Evolutionary conservation across 2,797 vertebrate genomes (phyloP).

Genomic region (Paratrypauchen microcephalus): DNA sequence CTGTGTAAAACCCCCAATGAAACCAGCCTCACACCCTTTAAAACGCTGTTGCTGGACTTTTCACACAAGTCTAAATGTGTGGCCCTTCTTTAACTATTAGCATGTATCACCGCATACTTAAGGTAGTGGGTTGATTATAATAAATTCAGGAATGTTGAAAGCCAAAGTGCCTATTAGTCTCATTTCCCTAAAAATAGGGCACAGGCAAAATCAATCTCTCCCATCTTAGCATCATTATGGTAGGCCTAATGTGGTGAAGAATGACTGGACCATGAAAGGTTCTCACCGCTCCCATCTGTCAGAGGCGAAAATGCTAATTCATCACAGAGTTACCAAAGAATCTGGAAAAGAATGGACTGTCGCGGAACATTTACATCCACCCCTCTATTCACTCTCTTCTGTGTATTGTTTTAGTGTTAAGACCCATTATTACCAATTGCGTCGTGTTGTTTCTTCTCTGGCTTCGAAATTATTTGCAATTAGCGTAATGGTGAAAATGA

Average conservation of each 20-base stretch:
- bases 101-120: background rate
- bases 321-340: conserved; percentile 56
- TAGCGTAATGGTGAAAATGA: conserved; percentile 51
- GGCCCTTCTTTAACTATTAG: conserved; percentile 1
- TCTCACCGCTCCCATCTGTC: conserved; percentile 58
- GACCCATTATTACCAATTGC: conserved; percentile 44
- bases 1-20: conserved; percentile 61
- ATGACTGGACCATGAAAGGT: conserved; percentile 41
- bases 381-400: conserved; percentile 46
- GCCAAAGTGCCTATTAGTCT: conserved; percentile 7
- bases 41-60: conserved; percentile 13
- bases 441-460: conserved; percentile 48
- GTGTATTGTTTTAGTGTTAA: conserved; percentile 58
- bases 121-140: conserved; percentile 6
- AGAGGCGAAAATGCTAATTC: conserved; percentile 53
- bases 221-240: conserved; percentile 31
- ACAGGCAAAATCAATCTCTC: conserved; percentile 38
- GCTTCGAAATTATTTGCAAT: conserved; percentile 61
- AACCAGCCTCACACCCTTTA: conserved; percentile 27
- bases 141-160: conserved; percentile 7
- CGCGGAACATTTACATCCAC: conserved; percentile 55
- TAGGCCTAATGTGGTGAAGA: conserved; percentile 48
- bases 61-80: conserved; percentile 7
- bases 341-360: conserved; percentile 53
- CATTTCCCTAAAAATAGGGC: conserved; percentile 29